Conservation (phyloP, 2,113 vertebrate species). For the Cyprinodon brontotheroides region DNA sequence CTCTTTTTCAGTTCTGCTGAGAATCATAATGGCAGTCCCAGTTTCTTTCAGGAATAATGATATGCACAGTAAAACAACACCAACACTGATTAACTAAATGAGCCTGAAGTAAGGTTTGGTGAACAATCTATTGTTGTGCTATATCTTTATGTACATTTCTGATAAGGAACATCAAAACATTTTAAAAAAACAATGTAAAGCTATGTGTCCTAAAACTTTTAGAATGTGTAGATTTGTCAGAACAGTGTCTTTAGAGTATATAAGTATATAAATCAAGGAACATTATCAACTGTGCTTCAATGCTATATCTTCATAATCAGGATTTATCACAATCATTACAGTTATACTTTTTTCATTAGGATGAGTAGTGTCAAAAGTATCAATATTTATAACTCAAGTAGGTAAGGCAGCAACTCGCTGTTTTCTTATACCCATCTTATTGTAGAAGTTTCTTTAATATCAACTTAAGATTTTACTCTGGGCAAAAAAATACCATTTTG, state of each 20-base stretch:
- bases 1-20: constrained; percentile 29
- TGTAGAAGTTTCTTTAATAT: too few species aligned
- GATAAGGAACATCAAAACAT: neutral
- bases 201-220: neutral
- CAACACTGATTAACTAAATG: constrained; percentile 27
- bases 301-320: neutral
- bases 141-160: neutral
- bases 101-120: constrained; percentile 20
- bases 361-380: too few species aligned
- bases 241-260: neutral
- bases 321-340: neutral
- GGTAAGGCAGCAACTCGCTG: too few species aligned
- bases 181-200: neutral
- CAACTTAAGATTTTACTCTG: too few species aligned
- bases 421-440: too few species aligned
- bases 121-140: neutral
- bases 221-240: neutral
- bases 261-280: neutral
- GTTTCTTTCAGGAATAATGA: constrained; percentile 44
- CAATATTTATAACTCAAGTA: too few species aligned
- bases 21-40: constrained; percentile 35
- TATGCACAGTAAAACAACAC: constrained; percentile 48
- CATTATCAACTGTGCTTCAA: neutral
- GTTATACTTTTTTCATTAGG: neutral
- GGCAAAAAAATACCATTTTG: too few species aligned